These are phyloP conservation scores for Apamea crenata DNA, from an alignment of 2,888 invertebrate species.

Conservation along the genomic window DNA sequence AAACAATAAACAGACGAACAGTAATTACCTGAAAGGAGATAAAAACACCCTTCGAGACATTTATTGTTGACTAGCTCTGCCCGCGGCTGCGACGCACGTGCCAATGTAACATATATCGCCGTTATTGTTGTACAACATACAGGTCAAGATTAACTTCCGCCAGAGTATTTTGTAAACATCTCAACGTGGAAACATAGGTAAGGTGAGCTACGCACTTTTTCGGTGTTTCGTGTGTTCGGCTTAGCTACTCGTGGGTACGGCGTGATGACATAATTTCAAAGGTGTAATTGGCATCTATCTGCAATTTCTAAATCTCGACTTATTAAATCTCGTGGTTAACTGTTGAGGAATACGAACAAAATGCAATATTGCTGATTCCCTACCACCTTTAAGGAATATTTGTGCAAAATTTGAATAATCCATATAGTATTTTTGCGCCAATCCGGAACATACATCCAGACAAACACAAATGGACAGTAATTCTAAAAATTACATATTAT, in stretches of 20 bases:
- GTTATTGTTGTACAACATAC: background rate
- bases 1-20: conserved; percentile 35
- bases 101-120: background rate
- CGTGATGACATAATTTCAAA: background rate
- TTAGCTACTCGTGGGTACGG: background rate
- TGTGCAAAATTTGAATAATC: background rate
- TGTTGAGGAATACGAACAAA: background rate
- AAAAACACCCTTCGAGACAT: conserved; percentile 30
- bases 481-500: background rate
- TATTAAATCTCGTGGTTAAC: background rate
- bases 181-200: no score
- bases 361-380: background rate
- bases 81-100: background rate
- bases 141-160: background rate
- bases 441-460: background rate
- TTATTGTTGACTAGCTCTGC: background rate
- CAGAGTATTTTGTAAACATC: no score
- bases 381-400: no score
- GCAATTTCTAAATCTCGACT: background rate
- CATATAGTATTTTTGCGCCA: background rate
- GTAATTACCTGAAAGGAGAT: conserved; percentile 37
- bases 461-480: background rate
- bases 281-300: background rate
- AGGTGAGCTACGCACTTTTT: no score
- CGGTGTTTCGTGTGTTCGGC: no score